Base-by-base conservation (phyloP, 2,888 invertebrate genomes). In the Clunio marinus region DNA sequence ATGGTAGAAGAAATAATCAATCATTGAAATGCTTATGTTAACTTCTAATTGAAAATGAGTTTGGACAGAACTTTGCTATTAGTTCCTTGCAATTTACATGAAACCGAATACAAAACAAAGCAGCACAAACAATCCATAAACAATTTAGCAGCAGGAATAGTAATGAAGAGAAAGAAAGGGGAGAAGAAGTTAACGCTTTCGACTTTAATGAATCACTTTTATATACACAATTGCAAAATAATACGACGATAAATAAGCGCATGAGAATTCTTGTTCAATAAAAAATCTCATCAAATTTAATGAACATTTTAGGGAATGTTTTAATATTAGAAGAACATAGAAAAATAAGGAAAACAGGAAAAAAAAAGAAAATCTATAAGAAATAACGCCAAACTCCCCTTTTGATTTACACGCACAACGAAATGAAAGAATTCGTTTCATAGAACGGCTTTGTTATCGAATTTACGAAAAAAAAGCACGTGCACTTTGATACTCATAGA, bases 281-380 rank as follows among this genome's bases (percentile, higher is more conserved):
- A 51, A 51, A 32, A 51, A 51, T 51, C 51, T 17, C 51, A 51
- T 51, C 51, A 51, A 41, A 51, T 17, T 51, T 17, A 51, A 51
- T 22, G 51, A 51, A 17, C 51, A 17, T 32, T 32, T 10, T 7
- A 32, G 32, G 32, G 32, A 32, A 10, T 32, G 32, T 32, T 32
- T 32, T 32, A 32, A 7, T 32, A 32, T 32, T 4, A 32, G 32
- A 32, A 32, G 32, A 10, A 10, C 32, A 10, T 32, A 51, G 51
- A 4, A 20, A n/a, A 51, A 51, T 8, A 10, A 51, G 20, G 17
- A 51, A 51, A 17, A 8, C 22, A n/a, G 17, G 2, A 20, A 8
- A 22, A 51, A 51, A 51, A 32, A 32, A 32, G 32, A 20, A 51
- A 51, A 17, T 51, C 22, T 8, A 51, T 51, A 17, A 51, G 22